Evolutionary conservation across 2,888 invertebrate genomes (phyloP).

Genomic region (Maniola hyperantus): DNA sequence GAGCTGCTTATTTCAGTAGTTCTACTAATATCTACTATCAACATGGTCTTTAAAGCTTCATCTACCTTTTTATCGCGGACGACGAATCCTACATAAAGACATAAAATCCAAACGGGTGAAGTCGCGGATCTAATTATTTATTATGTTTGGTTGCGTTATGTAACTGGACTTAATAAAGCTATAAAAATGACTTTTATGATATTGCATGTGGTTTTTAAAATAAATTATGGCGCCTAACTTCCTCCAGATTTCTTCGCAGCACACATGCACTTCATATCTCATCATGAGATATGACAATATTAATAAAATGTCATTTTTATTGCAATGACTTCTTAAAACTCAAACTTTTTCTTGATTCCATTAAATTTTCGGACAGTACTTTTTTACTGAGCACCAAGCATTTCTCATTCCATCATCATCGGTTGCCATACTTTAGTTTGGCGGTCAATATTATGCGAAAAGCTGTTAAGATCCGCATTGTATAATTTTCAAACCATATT

Average conservation of each 20-base stretch:
- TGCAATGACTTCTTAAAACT: neutral
- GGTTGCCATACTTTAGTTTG: too few species aligned
- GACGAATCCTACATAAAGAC: neutral
- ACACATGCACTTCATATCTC: neutral
- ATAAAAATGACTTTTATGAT: constrained; percentile 6
- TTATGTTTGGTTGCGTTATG: neutral
- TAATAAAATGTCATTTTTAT: constrained; percentile 2
- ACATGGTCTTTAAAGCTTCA: too few species aligned
- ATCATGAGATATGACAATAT: neutral
- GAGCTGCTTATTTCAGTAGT: too few species aligned
- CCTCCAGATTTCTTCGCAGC: neutral
- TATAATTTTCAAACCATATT: too few species aligned
- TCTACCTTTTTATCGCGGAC: too few species aligned
- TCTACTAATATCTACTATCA: too few species aligned
- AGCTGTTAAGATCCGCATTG: too few species aligned
- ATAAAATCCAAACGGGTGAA: neutral
- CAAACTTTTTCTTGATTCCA: too few species aligned
- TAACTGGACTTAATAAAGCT: neutral
- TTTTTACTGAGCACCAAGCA: too few species aligned
- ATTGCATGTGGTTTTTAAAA: neutral
- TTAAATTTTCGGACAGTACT: too few species aligned
- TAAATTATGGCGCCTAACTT: neutral
- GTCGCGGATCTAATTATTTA: neutral
- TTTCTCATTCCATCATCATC: too few species aligned
- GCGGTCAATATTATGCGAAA: too few species aligned